A percentile compares a stretch with the other conserved stretches of the same genome.
Conservation (phyloP, 2,888 invertebrate species). For the Brenthis daphne region DNA sequence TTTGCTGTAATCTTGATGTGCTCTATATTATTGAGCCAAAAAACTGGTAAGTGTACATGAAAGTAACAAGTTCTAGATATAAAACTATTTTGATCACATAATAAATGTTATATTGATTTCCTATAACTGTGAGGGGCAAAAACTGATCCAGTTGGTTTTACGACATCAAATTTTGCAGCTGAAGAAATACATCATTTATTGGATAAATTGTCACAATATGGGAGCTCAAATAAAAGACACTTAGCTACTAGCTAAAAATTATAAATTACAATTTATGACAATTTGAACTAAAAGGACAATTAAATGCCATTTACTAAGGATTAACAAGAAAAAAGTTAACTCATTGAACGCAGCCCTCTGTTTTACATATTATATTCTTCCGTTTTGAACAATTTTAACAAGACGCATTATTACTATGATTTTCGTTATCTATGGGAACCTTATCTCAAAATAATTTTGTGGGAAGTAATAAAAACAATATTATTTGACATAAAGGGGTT, state of each 20-base stretch:
- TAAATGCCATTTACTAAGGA: too few relatives aligned
- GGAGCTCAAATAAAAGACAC: neutral
- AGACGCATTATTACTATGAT: too few relatives aligned
- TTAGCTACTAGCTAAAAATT: neutral
- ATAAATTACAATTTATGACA: neutral
- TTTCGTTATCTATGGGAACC: too few relatives aligned
- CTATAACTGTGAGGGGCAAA: conserved; percentile 50
- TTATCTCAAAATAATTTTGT: too few relatives aligned
- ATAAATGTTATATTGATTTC: neutral
- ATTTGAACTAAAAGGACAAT: too few relatives aligned
- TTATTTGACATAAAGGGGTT: neutral
- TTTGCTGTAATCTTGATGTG: neutral
- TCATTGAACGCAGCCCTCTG: too few relatives aligned
- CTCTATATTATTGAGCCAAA: neutral
- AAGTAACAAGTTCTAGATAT: neutral
- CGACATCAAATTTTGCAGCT: conserved; percentile 69
- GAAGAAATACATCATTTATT: conserved; percentile 70
- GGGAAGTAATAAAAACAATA: neutral
- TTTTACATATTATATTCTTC: too few relatives aligned
- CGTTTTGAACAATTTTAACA: too few relatives aligned
- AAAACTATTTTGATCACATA: neutral
- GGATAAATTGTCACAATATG: conserved; percentile 66
- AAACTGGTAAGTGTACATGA: neutral
- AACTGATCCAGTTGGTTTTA: conserved; percentile 50
- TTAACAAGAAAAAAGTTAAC: too few relatives aligned